Conservation (phyloP, 2,113 vertebrate species). For the Corynorhinus townsendii region DNA sequence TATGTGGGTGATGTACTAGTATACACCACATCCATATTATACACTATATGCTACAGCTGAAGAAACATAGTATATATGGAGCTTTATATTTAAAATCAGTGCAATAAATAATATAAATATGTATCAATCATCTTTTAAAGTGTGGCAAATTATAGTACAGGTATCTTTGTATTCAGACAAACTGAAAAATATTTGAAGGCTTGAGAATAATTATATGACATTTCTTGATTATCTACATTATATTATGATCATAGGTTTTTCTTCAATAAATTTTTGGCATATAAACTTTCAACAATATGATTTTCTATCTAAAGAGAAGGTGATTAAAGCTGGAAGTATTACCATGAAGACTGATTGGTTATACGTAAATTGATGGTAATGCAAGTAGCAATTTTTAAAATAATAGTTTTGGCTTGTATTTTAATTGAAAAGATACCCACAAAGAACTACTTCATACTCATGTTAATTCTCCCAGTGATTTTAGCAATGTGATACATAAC, state of each 20-base stretch:
- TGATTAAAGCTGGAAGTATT: neutral
- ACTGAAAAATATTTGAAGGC: constrained; percentile 10
- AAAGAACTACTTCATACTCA: neutral
- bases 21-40: neutral
- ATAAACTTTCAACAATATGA: neutral
- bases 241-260: constrained; percentile 17
- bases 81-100: neutral
- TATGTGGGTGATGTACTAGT: neutral
- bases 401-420: neutral
- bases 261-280: constrained; percentile 14
- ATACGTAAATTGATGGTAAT: constrained; percentile 44
- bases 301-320: constrained; percentile 5
- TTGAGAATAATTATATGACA: neutral
- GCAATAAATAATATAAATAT: neutral
- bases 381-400: constrained; percentile 2
- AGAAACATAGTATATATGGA: neutral
- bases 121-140: neutral
- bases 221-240: neutral
- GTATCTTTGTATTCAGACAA: neutral
- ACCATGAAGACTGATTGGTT: neutral
- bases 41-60: neutral
- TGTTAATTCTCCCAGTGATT: neutral
- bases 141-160: neutral
- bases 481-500: neutral
- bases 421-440: constrained; percentile 19